These are phyloP conservation scores for Lithobates pipiens DNA, from an alignment of 2,797 vertebrate genomes.

Conservation along the genomic window DNA sequence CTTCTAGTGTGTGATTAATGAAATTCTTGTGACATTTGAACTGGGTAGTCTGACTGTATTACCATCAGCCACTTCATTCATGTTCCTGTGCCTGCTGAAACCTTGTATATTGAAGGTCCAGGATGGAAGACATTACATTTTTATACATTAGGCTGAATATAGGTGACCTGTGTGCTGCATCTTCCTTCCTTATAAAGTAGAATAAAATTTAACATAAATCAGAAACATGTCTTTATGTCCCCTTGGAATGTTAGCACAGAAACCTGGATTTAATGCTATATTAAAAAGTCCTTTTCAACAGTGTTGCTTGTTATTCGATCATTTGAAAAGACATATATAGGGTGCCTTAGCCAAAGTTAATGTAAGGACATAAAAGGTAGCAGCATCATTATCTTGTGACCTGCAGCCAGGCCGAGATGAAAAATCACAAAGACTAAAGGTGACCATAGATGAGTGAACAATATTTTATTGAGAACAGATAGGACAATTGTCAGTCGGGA, in stretches of 20 bases:
- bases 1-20: too few species aligned
- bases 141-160: neutral
- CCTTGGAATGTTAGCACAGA: neutral
- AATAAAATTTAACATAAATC: neutral
- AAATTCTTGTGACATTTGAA: too few species aligned
- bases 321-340: slow-evolving; percentile 6
- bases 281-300: neutral
- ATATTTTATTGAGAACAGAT: neutral
- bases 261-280: slow-evolving; percentile 16
- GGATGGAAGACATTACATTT: neutral
- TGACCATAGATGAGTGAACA: slow-evolving; percentile 1
- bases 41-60: too few species aligned
- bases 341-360: neutral
- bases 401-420: slow-evolving; percentile 1
- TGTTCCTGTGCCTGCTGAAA: neutral
- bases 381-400: slow-evolving; percentile 20
- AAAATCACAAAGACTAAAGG: neutral
- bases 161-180: neutral
- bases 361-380: neutral
- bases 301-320: neutral
- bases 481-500: neutral
- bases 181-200: neutral
- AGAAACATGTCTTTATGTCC: neutral
- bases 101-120: neutral
- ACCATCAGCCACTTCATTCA: too few species aligned